Evolutionary conservation across 2,888 invertebrate species (phyloP), one percentile per base, ranked within the genome.

Genomic region (Polydrusus pterygomalis): DNA sequence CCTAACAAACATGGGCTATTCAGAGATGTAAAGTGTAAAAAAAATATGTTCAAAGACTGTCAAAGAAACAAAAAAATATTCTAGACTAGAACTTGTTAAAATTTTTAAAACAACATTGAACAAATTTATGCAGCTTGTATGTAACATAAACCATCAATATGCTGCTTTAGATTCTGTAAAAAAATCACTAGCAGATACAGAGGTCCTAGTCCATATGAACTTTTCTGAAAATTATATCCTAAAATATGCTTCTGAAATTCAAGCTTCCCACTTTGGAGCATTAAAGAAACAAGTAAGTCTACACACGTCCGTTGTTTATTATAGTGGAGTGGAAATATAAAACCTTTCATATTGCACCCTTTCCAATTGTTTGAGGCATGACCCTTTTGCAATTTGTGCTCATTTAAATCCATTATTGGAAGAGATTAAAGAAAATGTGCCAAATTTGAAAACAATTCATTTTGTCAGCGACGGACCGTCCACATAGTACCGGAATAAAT

Each of bases 381-480:
- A 71, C 62, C 71, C 74, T 15, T 43, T 54, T 11, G 70, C 77
- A 2, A 77, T 77, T 34, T 74, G 67, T 34, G 77, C 77, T 6
- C 71, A 77, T 68, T 51, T 77, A 45, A 62, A 49, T 8, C 77
- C 74, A 34, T 49, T 17, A 18, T 6, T 49, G 8, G 3, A 49
- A 49, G 49, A 17, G 18, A 18, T 49, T 1, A 49, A 18, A 5
- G 40, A 63, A 40, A 63, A 34, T 9, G 18, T 74, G 25, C 71
- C 74, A n/a, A 67, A 45, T 45, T 45, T 71, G 45, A 65, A 71
- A 51, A 54, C 62, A 51, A 56, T 74, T 13, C 69, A 77, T 70
- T 71, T 74, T 56, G 13, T 54, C 3, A 77, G 77, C 60, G 77
- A 77, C 68, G 74, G 77, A 1, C 77, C 77, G n/a, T 47, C 43